Conservation (phyloP, 1,140 invertebrate species). For the Anastrepha obliqua region DNA sequence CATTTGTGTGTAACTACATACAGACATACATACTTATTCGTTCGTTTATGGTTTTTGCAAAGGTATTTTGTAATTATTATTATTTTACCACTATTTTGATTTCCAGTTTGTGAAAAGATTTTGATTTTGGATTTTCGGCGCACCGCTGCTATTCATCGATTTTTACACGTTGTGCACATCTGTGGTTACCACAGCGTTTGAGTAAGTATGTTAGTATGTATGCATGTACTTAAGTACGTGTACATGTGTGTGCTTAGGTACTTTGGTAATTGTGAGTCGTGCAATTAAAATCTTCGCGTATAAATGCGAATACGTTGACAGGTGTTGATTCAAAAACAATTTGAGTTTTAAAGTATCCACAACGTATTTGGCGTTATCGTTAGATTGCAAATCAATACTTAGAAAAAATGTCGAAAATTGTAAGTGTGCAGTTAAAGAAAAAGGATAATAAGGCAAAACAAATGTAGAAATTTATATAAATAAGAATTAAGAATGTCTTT, state of each 20-base stretch:
- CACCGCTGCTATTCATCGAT: neutral
- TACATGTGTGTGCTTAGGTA: neutral
- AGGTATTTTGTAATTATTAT: conserved; percentile 48
- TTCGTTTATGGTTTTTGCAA: conserved; percentile 6
- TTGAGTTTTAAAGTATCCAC: conserved; percentile 56
- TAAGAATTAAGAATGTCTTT: neutral
- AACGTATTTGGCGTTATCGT: conserved; percentile 35
- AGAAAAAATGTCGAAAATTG: conserved; percentile 68
- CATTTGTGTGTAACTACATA: neutral
- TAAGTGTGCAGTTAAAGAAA: conserved; percentile 61
- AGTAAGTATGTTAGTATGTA: neutral
- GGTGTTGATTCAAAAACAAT: conserved; percentile 55
- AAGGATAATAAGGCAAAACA: neutral
- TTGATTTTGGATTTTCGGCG: conserved; percentile 19
- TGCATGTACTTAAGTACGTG: conserved; percentile 17
- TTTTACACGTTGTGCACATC: neutral
- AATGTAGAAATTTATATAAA: neutral
- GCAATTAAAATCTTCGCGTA: conserved; percentile 58
- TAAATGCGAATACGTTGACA: conserved; percentile 55
- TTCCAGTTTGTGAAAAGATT: conserved; percentile 43
- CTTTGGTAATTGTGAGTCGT: conserved; percentile 49
- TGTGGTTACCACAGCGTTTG: neutral
- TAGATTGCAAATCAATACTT: conserved; percentile 12
- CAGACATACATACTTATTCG: neutral
- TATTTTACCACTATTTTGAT: conserved; percentile 45